Evolutionary conservation across 2,797 vertebrate genomes (phyloP).

Genomic region (Cynopterus sphinx): DNA sequence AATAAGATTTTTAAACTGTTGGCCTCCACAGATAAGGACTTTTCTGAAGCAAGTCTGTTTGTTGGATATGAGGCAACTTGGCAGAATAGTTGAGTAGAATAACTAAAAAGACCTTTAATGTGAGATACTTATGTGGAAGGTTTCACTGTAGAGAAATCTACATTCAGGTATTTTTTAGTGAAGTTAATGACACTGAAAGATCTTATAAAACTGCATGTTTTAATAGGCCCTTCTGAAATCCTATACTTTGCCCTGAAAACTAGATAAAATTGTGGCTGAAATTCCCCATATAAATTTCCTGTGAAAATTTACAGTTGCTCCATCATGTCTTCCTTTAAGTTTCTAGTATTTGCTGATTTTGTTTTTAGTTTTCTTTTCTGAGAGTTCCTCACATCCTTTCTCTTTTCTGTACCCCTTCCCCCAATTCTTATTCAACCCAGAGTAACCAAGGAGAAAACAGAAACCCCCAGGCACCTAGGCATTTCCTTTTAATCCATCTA

Average conservation of each 20-base stretch:
- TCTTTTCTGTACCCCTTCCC: background rate
- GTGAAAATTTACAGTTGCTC: background rate
- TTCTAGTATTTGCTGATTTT: background rate
- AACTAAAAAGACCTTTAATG: background rate
- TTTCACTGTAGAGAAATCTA: background rate
- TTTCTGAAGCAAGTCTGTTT: background rate
- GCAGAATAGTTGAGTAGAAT: background rate
- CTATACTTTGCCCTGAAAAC: background rate
- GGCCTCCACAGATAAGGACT: background rate
- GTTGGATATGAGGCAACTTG: background rate
- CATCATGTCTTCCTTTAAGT: background rate
- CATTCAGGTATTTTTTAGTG: background rate
- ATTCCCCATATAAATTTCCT: background rate
- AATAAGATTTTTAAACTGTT: background rate
- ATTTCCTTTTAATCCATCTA: background rate
- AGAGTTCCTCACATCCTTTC: background rate
- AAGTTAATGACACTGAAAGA: slow-evolving; percentile 35
- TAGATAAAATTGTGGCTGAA: background rate
- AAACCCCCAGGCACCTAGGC: background rate
- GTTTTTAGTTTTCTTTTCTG: background rate
- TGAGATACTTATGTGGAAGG: background rate
- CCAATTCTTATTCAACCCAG: background rate
- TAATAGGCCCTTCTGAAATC: background rate
- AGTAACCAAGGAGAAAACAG: background rate
- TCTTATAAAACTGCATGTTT: background rate